Conservation (phyloP, 2,888 invertebrate species). For the Erebia epiphron region DNA sequence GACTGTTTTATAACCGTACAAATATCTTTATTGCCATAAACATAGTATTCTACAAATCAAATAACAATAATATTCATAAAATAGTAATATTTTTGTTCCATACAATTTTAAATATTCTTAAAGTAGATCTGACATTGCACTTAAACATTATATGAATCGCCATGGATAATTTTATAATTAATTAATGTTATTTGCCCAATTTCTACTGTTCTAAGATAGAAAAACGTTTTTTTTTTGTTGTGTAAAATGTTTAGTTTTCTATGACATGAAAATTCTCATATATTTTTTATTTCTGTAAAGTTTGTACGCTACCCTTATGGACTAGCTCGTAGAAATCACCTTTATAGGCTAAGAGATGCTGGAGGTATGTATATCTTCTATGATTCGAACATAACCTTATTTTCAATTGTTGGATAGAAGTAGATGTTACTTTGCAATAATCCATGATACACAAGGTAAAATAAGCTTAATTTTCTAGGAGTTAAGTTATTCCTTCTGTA, state of each 20-base stretch:
- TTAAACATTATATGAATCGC: background rate
- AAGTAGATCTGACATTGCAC: slow-evolving; percentile 34
- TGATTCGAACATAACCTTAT: background rate
- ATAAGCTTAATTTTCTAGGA: too few species aligned
- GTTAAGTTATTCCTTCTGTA: too few species aligned
- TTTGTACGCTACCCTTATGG: background rate
- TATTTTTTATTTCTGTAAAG: background rate
- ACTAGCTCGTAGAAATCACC: slow-evolving; percentile 12
- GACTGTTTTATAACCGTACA: slow-evolving; percentile 13
- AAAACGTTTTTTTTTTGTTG: slow-evolving; percentile 27
- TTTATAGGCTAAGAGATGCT: slow-evolving; percentile 5
- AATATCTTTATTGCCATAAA: slow-evolving; percentile 32
- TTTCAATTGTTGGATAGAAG: too few species aligned
- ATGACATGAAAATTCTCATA: background rate
- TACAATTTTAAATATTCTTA: background rate
- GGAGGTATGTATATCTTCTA: too few species aligned
- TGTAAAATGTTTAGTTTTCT: slow-evolving; percentile 15
- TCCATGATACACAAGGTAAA: too few species aligned
- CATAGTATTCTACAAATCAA: slow-evolving; percentile 17
- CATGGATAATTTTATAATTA: background rate
- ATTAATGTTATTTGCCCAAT: slow-evolving; percentile 1
- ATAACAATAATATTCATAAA: slow-evolving; percentile 5
- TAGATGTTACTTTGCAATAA: too few species aligned
- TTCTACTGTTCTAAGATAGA: slow-evolving; percentile 7
- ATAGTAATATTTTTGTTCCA: background rate